Base-by-base conservation (phyloP, 2,888 invertebrate species). In the Philereme transversata region DNA sequence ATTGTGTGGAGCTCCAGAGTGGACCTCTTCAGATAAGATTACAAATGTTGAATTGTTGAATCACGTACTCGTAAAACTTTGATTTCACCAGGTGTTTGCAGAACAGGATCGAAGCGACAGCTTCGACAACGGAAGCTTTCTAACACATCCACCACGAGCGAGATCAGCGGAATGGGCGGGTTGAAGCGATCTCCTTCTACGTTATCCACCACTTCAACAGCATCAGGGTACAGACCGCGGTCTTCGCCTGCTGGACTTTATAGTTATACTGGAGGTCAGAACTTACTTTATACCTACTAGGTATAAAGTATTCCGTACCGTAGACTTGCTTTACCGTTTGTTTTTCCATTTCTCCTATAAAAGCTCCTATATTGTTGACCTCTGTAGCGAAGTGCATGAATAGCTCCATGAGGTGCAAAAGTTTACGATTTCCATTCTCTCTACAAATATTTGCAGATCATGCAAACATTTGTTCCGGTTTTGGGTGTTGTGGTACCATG, bases 171-270 rank as follows among this genome's bases (percentile, higher is more conserved):
- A 5, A 51, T 84, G 55, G 73, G 83, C 57, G 83, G 84, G 38
- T 68, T 90, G 68, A 87, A 78, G 69, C 75, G 90, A 54, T 91
- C 90, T 3, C 90, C 89, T 10, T 91, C 90, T 59, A 89, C 87
- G 4, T 78, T 89, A n/a, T 91, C 92, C 51, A 93, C 93, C 3
- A 79, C 86, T 46, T 93, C 92, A 45, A 88, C 88, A 3, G 82
- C 81, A 3, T 92, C 92, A 3, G 87, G 91, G 49, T 92, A 94
- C 73, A 88, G 97, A 69, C 96, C 96, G 2, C 91, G 96, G 70
- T 96, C 96, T 52, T 96, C 96, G 64, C 97, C 97, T 4, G 95
- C 96, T 8, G 96, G 96, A n/a, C 91, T 97, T 62, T 94, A 95
- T 79, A 95, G 95, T 71, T 96, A 96, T 76, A 96, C 96, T 70